Base-by-base conservation (phyloP, 2,113 vertebrate species). In the Salvator merianae region DNA sequence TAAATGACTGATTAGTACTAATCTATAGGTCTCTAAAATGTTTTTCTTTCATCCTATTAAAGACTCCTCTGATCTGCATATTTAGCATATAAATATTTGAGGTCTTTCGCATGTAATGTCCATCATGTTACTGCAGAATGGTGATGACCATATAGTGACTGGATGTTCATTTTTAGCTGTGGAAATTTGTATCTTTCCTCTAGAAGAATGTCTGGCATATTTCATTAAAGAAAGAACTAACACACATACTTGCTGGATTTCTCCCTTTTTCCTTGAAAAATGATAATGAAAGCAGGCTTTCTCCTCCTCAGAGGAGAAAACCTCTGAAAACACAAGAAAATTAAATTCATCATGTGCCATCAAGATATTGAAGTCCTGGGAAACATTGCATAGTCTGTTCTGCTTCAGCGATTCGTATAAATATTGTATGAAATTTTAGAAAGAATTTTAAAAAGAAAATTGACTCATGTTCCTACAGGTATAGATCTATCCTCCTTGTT, bases 181-280 rank as follows among this genome's bases (percentile, higher is more conserved):
- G 87, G 86, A 93, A 77, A 86, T 92, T 88, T 92, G 83, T 92
- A 89, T 90, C 91, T 93, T 91, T 77, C 40, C 83, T 88, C 70
- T 80, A 75, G 81, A 71, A 87, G 79, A 92, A 84, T 59, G 81
- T 90, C 84, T 83, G 84, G 82, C 81, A 83, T 4, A 1, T 91
- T 90, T 90, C 87, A 91, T 94, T 94, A 93, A 94, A 92, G 92
- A 84, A 89, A 87, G 36, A 81, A 83, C 65, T 75, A 88, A 83
- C 63, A 78, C 55, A 55, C 1, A 59, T 43, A 71, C 82, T 72
- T 59, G 55, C 71, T 87, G 34, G 80, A 38, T 47, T 84, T 73
- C 84, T 85, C 76, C 81, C 87, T 59, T 77, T 59, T 40, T 72
- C 78, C 14, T 78, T 84, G 30, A 28, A 69, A 70, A 62, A 30